Evolutionary conservation across 2,797 vertebrate genomes (phyloP), one percentile per base, ranked within the genome.

Genomic region (Varecia variegata): DNA sequence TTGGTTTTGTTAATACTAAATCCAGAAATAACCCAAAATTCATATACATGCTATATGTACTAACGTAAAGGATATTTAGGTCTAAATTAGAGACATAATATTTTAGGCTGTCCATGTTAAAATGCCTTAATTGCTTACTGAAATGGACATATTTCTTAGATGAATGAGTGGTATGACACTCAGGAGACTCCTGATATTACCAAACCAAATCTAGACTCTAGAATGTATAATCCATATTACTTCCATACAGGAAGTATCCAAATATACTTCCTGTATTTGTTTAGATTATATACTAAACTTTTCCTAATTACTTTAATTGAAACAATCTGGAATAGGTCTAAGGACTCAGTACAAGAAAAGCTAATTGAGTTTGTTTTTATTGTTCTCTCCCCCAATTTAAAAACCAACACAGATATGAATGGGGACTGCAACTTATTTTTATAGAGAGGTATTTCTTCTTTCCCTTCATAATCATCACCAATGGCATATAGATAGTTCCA

Each of bases 401-500:
- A 91, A 86, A 40, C 4, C 0, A 12, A 60, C 74, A 50, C 21
- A 40, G 15, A 71, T 1, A 18, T 3, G 4, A 65, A 50, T 1
- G 23, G 6, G 13, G 71, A 90, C 38, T 1, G 12, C 80, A 35
- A 88, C 45, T 47, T 38, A 25, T 21, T 1, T 68, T 38, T 13
- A 43, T 4, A 47, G 15, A 20, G 9, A 3, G 30, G 12, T 21
- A 0, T 5, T 17, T 32, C 35, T 50, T 54, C n/a, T 13, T 27
- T 3, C 52, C 20, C 62, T 45, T 56, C 71, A 56, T 15, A 32
- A 0, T 3, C 81, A 0, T 14, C 62, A 18, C 17, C 43, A 14
- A 5, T 0, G 8, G 38, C 27, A 9, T 1, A 20, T 11, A 10
- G 0, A 0, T 0, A 1, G 7, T 5, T 17, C 71, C 60, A 68